Base-by-base conservation (phyloP, 2,888 invertebrate genomes). In the Cabera pusaria region DNA sequence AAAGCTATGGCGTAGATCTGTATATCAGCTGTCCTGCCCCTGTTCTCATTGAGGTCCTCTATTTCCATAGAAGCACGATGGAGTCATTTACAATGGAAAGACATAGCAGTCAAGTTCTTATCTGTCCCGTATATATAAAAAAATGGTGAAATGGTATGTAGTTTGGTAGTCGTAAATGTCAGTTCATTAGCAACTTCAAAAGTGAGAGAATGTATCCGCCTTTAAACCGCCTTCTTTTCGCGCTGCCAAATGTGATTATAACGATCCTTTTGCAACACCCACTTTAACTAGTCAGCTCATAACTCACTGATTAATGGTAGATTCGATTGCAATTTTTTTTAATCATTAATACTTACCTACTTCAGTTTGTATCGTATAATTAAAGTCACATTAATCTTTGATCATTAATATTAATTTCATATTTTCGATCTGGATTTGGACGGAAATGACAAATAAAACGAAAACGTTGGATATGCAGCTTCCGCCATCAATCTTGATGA, bases 231-330 rank as follows among this genome's bases (percentile, higher is more conserved):
- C 87, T 64, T 64, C 69, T 72, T 69, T 81, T 81, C 73, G 75
- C 79, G 54, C 78, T 56, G 60, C 59, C 39, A 84, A 86, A 86
- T 86, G 83, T 73, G 71, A 76, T 83, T 78, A 77, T 85, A 88
- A 85, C 82, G 83, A 86, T 60, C 56, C 56, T 49, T 33, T 52
- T 48, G 70, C 56, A 64, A 81, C 87, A 78, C 87, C 83, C 84
- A 76, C 69, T 3, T n/a, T 75, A 75, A 72, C 73, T 77, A 71
- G 65, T 80, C 72, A 74, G 62, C 70, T 72, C n/a, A 79, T 66
- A 14, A 14, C 14, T 64, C 56, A 64, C 61, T 83, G 82, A 85
- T 85, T 78, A 55, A 84, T 83, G 72, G 43, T 29, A 14, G 12
- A 27, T 38, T 47, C 22, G 52, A 54, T 49, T 45, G 61, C 60